These are phyloP conservation scores for Neomorphus geoffroyi DNA, from an alignment of 2,797 vertebrate species.

Conservation along the genomic window DNA sequence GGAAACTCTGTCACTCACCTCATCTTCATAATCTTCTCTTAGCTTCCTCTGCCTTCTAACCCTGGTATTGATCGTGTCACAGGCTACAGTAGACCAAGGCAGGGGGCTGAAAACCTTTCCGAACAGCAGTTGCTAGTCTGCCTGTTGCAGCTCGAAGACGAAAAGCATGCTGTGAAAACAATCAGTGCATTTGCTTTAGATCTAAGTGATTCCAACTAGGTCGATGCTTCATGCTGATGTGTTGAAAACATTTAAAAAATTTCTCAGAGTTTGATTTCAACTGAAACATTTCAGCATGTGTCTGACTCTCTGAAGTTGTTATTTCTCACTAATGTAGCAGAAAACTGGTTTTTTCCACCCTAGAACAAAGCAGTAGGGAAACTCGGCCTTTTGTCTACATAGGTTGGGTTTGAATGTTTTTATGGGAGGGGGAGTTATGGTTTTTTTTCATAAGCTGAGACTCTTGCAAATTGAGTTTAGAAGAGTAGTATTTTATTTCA, in stretches of 20 bases:
- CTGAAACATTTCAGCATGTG: conserved; percentile 72
- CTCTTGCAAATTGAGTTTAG: conserved; percentile 1
- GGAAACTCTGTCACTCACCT: conserved; percentile 79
- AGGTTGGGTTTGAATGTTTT: conserved; percentile 24
- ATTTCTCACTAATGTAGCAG: conserved; percentile 67
- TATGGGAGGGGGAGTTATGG: not conserved
- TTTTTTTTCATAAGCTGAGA: not conserved
- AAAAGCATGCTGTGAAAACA: conserved; percentile 87
- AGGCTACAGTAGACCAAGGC: conserved; percentile 77
- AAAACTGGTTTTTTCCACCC: conserved; percentile 53
- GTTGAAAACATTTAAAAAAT: conserved; percentile 85
- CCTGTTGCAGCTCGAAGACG: conserved; percentile 78
- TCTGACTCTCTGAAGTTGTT: conserved; percentile 67
- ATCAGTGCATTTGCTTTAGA: conserved; percentile 89
- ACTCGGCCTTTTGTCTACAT: conserved; percentile 55
- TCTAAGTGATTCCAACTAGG: conserved; percentile 86
- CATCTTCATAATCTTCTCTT: conserved; percentile 83
- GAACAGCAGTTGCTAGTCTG: conserved; percentile 60
- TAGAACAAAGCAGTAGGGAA: conserved; percentile 49
- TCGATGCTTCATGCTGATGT: conserved; percentile 85
- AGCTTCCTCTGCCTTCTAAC: conserved; percentile 76
- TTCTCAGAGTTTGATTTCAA: conserved; percentile 80
- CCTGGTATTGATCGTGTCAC: conserved; percentile 83
- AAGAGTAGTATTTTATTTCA: not conserved
- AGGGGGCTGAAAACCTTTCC: conserved; percentile 83